Base-by-base conservation (phyloP, 1,140 invertebrate genomes). In the Sminthurinus signatus region DNA sequence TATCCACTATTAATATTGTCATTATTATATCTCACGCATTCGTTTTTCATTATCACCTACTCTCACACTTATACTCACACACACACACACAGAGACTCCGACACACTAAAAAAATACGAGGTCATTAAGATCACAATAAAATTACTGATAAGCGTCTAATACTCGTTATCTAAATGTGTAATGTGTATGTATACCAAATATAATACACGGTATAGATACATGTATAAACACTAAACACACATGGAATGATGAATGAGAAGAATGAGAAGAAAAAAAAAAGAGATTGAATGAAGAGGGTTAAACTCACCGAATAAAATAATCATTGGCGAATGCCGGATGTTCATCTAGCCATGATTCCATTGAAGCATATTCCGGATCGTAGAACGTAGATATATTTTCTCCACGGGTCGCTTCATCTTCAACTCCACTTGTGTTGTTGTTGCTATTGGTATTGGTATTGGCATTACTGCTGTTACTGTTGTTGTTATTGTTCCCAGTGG, bases 341-440 rank as follows among this genome's bases (percentile, higher is more conserved):
- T 96, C 92, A 78, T 97, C 93, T 52, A 97, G 83, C 93, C 93
- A 97, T 64, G 90, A 84, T 77, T 93, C 89, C 77, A 92, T 89
- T 44, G 85, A 82, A 15, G 88, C 87, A 75, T 88, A 89, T 76
- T 92, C 88, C 32, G 87, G 83, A 77, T 91, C 87, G 76, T 89
- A 89, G 74, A 80, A 31, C 8, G 15, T 28, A 8, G 14, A 15
- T 28, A 15, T 29, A 8, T 14, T 14, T 15, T 2, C 2, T 19
- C 8, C 17, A 2, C 14, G 32, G 1, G 8, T 23, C 10, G 17
- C 39, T 8, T 51, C 51, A 4, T 14, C 10, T 25, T 17, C 29
- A 29, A n/a, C 23, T 4, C 31, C n/a, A 15, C 51, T 46, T 54
- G 8, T 56, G 1, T n/a, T n/a, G 39, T 42, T 42, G 39, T 10